Percentiles rank a stretch among this genome's conserved stretches.
These are phyloP conservation scores for Leguminivora glycinivorella DNA, from an alignment of 1,140 invertebrate species.

Conservation along the genomic window DNA sequence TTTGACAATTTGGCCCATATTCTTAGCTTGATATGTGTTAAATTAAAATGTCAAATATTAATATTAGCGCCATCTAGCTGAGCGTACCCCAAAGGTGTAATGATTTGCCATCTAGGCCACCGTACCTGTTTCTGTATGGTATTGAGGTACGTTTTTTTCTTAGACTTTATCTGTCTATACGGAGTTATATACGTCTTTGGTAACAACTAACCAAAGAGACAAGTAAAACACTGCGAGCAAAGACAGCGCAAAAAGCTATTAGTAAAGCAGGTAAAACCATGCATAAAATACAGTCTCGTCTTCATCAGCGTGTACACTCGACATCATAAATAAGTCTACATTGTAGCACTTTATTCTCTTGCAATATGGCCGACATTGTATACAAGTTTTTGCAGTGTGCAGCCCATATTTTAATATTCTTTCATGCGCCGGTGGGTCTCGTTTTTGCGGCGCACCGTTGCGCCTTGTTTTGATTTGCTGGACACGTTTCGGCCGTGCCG, in stretches of 20 bases:
- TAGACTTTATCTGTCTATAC: no score
- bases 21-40: no score
- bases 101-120: no score
- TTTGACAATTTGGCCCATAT: no score
- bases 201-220: background rate
- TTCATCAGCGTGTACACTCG: background rate
- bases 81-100: no score
- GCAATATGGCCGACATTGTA: background rate
- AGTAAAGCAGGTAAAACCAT: background rate
- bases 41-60: no score
- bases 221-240: background rate
- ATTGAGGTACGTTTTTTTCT: no score
- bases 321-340: background rate
- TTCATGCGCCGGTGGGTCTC: slow-evolving; percentile 20
- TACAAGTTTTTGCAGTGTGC: background rate
- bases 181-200: no score
- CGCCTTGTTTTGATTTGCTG: slow-evolving; percentile 27
- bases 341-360: background rate
- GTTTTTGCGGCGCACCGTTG: slow-evolving; percentile 23
- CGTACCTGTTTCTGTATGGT: no score
- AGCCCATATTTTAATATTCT: slow-evolving; percentile 28
- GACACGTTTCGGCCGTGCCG: slow-evolving; percentile 20
- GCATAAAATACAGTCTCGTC: slow-evolving; percentile 4
- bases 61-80: no score
- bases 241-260: background rate